These are phyloP conservation scores for Dascillus cervinus DNA, from an alignment of 2,888 invertebrate genomes.

Conservation along the genomic window DNA sequence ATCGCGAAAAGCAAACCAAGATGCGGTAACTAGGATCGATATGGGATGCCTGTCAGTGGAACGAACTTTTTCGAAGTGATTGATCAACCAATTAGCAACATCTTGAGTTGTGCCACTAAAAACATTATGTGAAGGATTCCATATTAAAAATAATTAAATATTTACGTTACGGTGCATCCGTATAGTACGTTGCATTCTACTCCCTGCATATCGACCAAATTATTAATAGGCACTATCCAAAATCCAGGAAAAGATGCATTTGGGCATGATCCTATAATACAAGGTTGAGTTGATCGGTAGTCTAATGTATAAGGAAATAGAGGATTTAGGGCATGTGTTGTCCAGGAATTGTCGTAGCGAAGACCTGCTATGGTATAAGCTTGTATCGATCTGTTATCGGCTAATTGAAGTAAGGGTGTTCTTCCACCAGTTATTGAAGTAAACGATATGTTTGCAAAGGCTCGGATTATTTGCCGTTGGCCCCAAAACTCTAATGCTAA, in stretches of 20 bases:
- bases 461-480: constrained; percentile 30
- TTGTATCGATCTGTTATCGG: constrained; percentile 51
- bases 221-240: constrained; percentile 61
- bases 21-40: constrained; percentile 43
- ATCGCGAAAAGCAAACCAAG: constrained; percentile 37
- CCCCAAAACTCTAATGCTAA: constrained; percentile 36
- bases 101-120: constrained; percentile 19
- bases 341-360: constrained; percentile 57
- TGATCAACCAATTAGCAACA: constrained; percentile 39
- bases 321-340: constrained; percentile 44
- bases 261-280: constrained; percentile 51
- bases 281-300: constrained; percentile 50
- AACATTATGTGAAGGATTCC: background rate
- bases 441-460: constrained; percentile 35
- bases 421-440: constrained; percentile 37
- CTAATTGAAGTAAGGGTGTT: constrained; percentile 50
- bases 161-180: constrained; percentile 46
- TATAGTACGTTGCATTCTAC: constrained; percentile 52
- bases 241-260: constrained; percentile 49
- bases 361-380: constrained; percentile 47
- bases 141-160: background rate
- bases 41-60: constrained; percentile 42
- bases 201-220: constrained; percentile 44
- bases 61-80: constrained; percentile 42
- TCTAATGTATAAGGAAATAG: constrained; percentile 66